These are phyloP conservation scores for Onychomys leucogaster DNA, from an alignment of 2,797 vertebrate species.

Conservation along the genomic window DNA sequence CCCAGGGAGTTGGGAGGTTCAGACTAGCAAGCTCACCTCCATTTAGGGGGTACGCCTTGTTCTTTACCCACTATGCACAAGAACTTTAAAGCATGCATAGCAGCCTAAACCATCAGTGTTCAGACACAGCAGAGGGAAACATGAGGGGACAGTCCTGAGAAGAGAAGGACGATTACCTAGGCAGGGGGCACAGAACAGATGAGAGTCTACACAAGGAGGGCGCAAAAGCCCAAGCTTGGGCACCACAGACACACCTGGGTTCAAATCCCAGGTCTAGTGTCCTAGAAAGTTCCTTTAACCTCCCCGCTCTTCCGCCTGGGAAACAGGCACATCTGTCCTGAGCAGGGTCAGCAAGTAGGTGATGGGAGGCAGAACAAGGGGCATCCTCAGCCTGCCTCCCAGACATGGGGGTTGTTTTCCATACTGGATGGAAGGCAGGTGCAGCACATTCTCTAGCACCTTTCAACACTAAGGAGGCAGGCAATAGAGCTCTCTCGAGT, in stretches of 20 bases:
- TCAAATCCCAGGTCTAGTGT: neutral
- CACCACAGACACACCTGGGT: neutral
- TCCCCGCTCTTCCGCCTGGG: neutral
- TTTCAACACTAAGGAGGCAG: neutral
- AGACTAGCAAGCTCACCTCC: neutral
- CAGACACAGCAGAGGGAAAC: rapidly evolving
- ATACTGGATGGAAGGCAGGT: neutral
- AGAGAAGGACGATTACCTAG: neutral
- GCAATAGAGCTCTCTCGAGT: neutral
- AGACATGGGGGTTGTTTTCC: neutral
- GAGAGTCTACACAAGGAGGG: neutral
- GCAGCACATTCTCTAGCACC: neutral
- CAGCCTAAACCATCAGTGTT: neutral
- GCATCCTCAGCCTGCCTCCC: neutral
- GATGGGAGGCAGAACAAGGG: neutral
- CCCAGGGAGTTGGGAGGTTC: neutral
- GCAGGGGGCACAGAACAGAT: neutral
- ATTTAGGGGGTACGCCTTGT: neutral
- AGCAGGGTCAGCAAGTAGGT: neutral
- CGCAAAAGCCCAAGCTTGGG: neutral
- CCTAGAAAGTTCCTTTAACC: neutral
- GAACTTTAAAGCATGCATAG: neutral
- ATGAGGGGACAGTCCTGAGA: rapidly evolving
- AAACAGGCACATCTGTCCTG: neutral
- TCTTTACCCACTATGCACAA: neutral